These are phyloP conservation scores for Rattus rattus DNA, from an alignment of 2,113 vertebrate genomes.

Conservation along the genomic window DNA sequence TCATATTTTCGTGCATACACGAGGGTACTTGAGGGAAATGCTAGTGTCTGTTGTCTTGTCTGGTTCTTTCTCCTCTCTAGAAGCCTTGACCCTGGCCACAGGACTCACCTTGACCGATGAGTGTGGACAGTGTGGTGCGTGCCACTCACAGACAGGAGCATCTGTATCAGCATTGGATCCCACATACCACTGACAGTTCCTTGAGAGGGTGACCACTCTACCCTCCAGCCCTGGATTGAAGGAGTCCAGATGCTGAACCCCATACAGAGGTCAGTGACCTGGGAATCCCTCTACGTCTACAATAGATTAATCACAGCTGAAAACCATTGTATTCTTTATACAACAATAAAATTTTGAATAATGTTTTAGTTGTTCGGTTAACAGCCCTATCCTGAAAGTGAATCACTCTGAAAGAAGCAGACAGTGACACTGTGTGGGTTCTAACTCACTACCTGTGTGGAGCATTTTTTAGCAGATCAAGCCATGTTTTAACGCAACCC, in stretches of 20 bases:
- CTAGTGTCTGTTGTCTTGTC: too few species aligned
- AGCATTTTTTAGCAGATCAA: not conserved
- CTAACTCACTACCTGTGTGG: not conserved
- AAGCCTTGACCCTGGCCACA: not conserved
- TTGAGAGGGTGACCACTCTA: not conserved
- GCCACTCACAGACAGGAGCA: too few species aligned
- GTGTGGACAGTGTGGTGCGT: accelerated
- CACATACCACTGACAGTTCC: accelerated
- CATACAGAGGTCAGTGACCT: accelerated
- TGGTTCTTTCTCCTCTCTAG: not conserved
- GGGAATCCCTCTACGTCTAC: not conserved
- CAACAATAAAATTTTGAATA: not conserved
- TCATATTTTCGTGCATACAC: not conserved
- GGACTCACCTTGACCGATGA: not conserved
- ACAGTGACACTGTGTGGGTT: not conserved
- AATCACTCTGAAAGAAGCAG: not conserved
- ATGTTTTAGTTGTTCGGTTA: not conserved
- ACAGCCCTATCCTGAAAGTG: not conserved
- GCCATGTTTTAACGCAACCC: not conserved
- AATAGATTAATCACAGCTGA: not conserved
- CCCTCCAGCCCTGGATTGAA: not conserved
- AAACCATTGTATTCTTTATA: not conserved
- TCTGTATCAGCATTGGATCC: too few species aligned
- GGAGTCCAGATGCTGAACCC: not conserved
- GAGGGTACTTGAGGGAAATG: not conserved